A percentile compares a stretch with the other conserved stretches of the same genome.
phyloP scores from a whole-genome alignment of 1,140 invertebrate species.

The Homarus americanus region DNA sequence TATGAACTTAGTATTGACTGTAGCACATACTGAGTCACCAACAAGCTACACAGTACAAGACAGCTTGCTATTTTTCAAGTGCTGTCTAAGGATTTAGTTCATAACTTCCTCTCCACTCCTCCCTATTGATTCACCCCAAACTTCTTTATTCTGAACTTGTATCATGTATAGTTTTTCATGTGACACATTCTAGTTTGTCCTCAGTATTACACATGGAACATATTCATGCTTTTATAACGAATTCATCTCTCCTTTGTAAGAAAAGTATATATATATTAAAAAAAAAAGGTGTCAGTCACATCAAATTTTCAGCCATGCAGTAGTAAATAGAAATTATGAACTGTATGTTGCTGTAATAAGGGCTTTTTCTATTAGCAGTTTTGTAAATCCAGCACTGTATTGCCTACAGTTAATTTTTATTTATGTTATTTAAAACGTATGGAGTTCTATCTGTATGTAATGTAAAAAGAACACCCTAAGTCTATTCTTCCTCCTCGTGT shows the following conservation, averaged over 20 bases:
- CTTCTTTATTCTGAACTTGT: conserved; percentile 25
- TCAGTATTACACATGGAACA: conserved; percentile 69
- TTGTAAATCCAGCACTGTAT: conserved; percentile 52
- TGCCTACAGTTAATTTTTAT: conserved; percentile 64
- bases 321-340: conserved; percentile 32
- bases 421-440: conserved; percentile 72
- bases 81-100: conserved; percentile 4
- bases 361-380: conserved; percentile 33
- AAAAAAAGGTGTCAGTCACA: conserved; percentile 21
- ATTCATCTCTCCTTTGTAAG: conserved; percentile 42
- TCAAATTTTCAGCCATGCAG: conserved; percentile 31
- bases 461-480: conserved; percentile 62
- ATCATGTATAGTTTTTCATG: conserved; percentile 61
- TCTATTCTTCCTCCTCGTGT: conserved; percentile 28
- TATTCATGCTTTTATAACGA: conserved; percentile 43
- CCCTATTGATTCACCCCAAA: conserved; percentile 50
- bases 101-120: conserved; percentile 56
- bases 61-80: conserved; percentile 1
- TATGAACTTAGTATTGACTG: conserved; percentile 10
- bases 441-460: conserved; percentile 68
- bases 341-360: conserved; percentile 40
- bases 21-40: not conserved
- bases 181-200: conserved; percentile 71
- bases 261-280: conserved; percentile 21
- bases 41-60: not conserved